These are phyloP conservation scores for Lasioglossum oenotherae DNA, from an alignment of 2,888 invertebrate species.

Conservation along the genomic window DNA sequence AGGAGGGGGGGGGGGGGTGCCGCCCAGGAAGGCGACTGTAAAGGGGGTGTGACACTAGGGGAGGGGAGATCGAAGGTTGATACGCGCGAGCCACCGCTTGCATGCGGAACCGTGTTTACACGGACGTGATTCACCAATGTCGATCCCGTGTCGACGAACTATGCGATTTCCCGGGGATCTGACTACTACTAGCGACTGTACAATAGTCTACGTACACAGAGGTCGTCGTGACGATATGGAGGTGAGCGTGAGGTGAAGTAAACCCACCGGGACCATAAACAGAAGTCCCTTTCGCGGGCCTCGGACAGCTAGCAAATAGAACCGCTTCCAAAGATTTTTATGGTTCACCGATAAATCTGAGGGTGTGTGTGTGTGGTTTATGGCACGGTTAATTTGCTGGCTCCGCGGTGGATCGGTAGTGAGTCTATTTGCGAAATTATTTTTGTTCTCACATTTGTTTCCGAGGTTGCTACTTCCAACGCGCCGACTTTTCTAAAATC, in stretches of 20 bases:
- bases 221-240: not conserved
- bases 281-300: not conserved
- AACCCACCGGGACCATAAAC: not conserved
- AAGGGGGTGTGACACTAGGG: not conserved
- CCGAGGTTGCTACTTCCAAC: too few species aligned
- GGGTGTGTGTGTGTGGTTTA: not conserved
- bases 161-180: not conserved
- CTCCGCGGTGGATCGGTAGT: not conserved
- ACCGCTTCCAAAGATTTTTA: not conserved
- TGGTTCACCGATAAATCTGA: not conserved
- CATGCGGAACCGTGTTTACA: slow-evolving; percentile 13
- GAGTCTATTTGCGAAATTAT: not conserved
- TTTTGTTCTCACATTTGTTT: not conserved
- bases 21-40: not conserved
- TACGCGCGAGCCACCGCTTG: not conserved
- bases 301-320: not conserved
- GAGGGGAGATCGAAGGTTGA: not conserved
- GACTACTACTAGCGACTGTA: not conserved
- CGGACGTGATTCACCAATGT: slow-evolving; percentile 17
- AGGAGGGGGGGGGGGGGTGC: not conserved
- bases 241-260: not conserved
- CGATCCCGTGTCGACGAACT: not conserved
- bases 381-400: not conserved
- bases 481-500: not conserved
- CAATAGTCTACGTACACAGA: not conserved